Evolutionary conservation across 1,140 invertebrate species (phyloP).

Genomic region (Drosophila leontia): DNA sequence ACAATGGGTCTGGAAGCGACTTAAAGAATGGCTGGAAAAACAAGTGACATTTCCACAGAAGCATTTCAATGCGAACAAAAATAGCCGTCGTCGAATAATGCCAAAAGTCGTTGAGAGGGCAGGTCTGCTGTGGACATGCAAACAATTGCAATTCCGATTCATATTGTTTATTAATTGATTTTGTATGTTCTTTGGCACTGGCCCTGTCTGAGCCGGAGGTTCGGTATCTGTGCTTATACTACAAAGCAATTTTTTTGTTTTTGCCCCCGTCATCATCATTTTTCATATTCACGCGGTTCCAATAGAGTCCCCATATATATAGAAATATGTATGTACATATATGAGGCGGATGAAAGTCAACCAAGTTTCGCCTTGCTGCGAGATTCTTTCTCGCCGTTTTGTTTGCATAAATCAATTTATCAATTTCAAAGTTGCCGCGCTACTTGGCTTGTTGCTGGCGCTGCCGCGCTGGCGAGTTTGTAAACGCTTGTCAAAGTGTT

Average conservation of each 20-base stretch:
- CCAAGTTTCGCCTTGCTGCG: conserved; percentile 22
- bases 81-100: conserved; percentile 34
- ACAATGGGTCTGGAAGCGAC: conserved; percentile 37
- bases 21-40: conserved; percentile 25
- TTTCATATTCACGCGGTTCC: conserved; percentile 44
- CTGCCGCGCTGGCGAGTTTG: conserved; percentile 65
- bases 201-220: conserved; percentile 19
- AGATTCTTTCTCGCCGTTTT: conserved; percentile 40
- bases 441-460: conserved; percentile 55
- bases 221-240: conserved; percentile 5
- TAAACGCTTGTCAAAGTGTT: conserved; percentile 82
- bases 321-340: conserved; percentile 35
- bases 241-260: conserved; percentile 5
- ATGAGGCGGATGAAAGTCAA: conserved; percentile 38
- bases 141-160: conserved; percentile 55
- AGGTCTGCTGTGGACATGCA: conserved; percentile 35
- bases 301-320: neutral
- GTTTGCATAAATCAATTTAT: conserved; percentile 81
- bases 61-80: conserved; percentile 30
- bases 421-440: conserved; percentile 76
- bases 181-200: conserved; percentile 30
- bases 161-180: conserved; percentile 50
- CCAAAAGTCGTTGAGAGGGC: conserved; percentile 32
- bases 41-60: conserved; percentile 7
- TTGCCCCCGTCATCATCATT: conserved; percentile 50